Evolutionary conservation across 2,113 vertebrate species (phyloP).

Genomic region (Pipra filicauda): DNA sequence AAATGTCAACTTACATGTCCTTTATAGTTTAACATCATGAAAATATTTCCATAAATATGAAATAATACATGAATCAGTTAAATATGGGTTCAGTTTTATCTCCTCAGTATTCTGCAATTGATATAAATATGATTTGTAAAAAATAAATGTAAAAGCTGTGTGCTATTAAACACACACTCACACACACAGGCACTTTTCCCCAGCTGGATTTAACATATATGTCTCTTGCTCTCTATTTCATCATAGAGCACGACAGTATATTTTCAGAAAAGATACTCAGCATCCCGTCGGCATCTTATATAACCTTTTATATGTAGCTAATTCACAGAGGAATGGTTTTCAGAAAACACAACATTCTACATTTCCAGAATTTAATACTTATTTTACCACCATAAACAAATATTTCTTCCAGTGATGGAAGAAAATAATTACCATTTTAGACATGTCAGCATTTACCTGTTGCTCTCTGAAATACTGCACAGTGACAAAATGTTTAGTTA

Average conservation of each 20-base stretch:
- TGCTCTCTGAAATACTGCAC: slow-evolving; percentile 48
- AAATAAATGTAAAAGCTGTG: slow-evolving; percentile 12
- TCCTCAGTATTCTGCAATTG: slow-evolving; percentile 5
- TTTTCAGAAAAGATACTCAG: slow-evolving; percentile 48
- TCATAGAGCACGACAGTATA: not conserved
- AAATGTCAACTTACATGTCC: slow-evolving; percentile 35
- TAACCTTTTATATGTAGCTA: slow-evolving; percentile 2
- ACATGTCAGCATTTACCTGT: slow-evolving; percentile 61
- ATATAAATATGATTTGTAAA: not conserved
- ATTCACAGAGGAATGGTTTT: slow-evolving; percentile 29
- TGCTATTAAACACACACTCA: not conserved
- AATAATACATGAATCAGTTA: not conserved
- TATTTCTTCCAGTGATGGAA: not conserved
- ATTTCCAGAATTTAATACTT: slow-evolving; percentile 47
- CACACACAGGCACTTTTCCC: not conserved
- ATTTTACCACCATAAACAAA: slow-evolving; percentile 32
- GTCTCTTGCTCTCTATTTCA: slow-evolving; percentile 32
- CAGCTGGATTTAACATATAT: slow-evolving; percentile 9
- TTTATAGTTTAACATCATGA: slow-evolving; percentile 8
- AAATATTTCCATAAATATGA: slow-evolving; percentile 17
- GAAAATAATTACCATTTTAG: slow-evolving; percentile 25
- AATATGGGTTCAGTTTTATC: slow-evolving; percentile 16
- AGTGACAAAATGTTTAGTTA: not conserved
- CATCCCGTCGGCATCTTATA: slow-evolving; percentile 39
- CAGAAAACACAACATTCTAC: slow-evolving; percentile 13